Conservation (phyloP, 2,888 invertebrate genomes). For the Pseudococcus jackbeardsleyi region DNA sequence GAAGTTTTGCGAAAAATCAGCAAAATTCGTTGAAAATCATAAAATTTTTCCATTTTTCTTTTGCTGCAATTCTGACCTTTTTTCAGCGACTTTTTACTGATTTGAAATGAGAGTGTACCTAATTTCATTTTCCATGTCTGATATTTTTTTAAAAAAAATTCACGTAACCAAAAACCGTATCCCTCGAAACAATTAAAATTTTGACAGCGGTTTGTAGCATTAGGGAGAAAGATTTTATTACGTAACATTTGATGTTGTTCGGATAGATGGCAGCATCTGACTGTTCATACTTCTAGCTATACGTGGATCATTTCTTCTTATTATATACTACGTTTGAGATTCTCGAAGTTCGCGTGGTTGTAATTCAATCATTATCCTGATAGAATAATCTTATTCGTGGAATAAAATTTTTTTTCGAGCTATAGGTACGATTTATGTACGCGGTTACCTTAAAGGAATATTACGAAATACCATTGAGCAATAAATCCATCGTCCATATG, state of each 20-base stretch:
- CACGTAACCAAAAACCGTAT: too few species aligned
- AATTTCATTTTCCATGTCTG: neutral
- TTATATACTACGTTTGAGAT: too few species aligned
- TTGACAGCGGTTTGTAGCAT: neutral
- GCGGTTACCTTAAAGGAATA: neutral
- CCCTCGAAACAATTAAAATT: too few species aligned
- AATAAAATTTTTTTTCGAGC: neutral
- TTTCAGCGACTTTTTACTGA: too few species aligned
- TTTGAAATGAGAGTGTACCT: neutral
- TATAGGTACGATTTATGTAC: neutral
- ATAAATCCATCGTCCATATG: neutral
- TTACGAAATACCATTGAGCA: neutral
- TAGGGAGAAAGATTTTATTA: neutral
- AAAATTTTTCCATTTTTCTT: too few species aligned
- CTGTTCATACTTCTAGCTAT: neutral
- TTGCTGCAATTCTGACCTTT: too few species aligned
- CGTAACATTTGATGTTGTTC: neutral
- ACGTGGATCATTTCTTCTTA: neutral
- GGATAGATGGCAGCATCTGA: constrained; percentile 37
- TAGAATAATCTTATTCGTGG: neutral
- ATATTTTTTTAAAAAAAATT: neutral
- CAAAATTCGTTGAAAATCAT: too few species aligned
- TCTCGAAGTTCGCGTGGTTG: neutral
- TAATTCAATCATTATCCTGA: neutral
- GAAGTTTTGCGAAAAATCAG: too few species aligned